phyloP scores from a whole-genome alignment of 2,797 vertebrate genomes.

The Mergus octosetaceus region DNA sequence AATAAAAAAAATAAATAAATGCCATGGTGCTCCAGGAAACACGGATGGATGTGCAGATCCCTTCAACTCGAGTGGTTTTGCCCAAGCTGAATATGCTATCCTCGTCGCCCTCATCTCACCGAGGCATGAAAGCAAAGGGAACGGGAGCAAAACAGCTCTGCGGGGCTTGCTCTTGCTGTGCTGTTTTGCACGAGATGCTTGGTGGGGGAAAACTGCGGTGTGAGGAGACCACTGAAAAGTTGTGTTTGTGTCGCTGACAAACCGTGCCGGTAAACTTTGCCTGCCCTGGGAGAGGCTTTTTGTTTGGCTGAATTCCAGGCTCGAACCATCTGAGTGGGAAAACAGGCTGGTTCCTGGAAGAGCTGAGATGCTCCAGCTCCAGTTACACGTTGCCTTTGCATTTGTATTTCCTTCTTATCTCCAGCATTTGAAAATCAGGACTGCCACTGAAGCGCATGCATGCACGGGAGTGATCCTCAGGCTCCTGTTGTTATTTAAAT shows the following conservation, averaged over 20 bases:
- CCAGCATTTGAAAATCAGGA: background rate
- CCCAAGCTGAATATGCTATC: background rate
- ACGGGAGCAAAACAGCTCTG: background rate
- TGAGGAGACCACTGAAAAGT: background rate
- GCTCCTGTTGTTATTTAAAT: background rate
- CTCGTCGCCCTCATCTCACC: background rate
- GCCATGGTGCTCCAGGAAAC: background rate
- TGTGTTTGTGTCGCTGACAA: accelerated
- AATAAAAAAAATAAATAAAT: too few species aligned
- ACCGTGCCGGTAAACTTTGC: background rate
- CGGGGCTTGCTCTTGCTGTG: background rate
- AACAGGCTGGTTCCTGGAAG: background rate
- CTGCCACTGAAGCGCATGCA: background rate
- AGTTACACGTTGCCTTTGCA: background rate
- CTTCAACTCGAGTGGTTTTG: background rate
- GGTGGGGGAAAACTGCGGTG: background rate
- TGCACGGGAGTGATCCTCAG: background rate
- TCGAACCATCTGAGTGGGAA: background rate
- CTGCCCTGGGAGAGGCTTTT: background rate
- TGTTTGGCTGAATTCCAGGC: background rate
- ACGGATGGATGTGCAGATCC: background rate
- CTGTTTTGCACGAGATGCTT: accelerated
- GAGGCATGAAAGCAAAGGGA: background rate
- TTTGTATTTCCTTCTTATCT: background rate
- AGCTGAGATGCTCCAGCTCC: background rate